phyloP scores from a whole-genome alignment of 2,797 vertebrate genomes.

The Phrynocephalus guinanensis region DNA sequence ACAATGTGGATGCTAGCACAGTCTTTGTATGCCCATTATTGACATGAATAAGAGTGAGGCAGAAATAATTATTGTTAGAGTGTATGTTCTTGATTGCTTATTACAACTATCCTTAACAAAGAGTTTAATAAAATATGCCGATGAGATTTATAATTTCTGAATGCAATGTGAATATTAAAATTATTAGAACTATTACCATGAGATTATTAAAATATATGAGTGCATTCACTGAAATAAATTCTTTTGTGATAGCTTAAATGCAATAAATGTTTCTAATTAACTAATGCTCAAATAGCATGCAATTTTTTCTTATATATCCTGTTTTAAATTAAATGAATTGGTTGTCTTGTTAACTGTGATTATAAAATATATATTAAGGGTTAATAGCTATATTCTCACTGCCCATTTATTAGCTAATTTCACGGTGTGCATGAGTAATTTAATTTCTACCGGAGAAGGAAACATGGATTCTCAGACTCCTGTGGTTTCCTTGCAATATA shows the following conservation, averaged over 20 bases:
- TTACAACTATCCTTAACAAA: constrained; percentile 45
- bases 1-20: too few species aligned
- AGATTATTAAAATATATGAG: constrained; percentile 60
- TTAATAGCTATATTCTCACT: constrained; percentile 37
- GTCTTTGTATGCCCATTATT: neutral
- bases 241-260: constrained; percentile 54
- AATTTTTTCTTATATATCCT: constrained; percentile 48
- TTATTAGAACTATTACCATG: constrained; percentile 48
- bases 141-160: constrained; percentile 52
- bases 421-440: constrained; percentile 25
- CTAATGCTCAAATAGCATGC: constrained; percentile 44
- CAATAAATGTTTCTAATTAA: constrained; percentile 63
- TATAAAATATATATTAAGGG: constrained; percentile 30
- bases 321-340: constrained; percentile 37
- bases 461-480: neutral
- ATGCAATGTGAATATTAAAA: constrained; percentile 48
- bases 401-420: constrained; percentile 38
- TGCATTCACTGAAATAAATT: constrained; percentile 44
- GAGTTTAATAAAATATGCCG: constrained; percentile 44
- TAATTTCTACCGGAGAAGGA: constrained; percentile 34
- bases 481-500: neutral
- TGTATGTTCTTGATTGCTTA: constrained; percentile 32
- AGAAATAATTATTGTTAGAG: neutral
- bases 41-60: neutral
- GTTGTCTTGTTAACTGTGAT: constrained; percentile 44